phyloP scores from a whole-genome alignment of 2,797 vertebrate species.

The Brotula barbata region DNA sequence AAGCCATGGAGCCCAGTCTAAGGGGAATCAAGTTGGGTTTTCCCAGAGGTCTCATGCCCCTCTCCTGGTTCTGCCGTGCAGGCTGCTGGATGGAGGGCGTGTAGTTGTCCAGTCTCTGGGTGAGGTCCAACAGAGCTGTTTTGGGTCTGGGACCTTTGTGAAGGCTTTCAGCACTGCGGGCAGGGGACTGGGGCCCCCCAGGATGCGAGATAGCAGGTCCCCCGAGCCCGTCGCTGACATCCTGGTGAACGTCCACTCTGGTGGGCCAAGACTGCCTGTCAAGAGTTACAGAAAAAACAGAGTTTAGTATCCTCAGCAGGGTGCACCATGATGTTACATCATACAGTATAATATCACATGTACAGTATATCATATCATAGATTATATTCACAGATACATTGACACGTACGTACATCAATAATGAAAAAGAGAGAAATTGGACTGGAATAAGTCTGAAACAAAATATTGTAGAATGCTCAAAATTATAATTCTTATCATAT shows the following conservation, averaged over 20 bases:
- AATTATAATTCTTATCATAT: too few species aligned
- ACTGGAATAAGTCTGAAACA: too few species aligned
- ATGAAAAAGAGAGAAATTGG: too few species aligned
- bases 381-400: too few species aligned
- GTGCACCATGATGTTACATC: too few species aligned
- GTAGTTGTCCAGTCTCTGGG: slow-evolving; percentile 74
- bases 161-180: slow-evolving; percentile 88
- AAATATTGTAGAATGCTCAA: too few species aligned
- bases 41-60: slow-evolving; percentile 54
- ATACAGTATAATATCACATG: too few species aligned
- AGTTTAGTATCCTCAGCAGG: neutral
- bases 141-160: slow-evolving; percentile 92
- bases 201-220: slow-evolving; percentile 89
- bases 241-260: slow-evolving; percentile 94
- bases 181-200: slow-evolving; percentile 89
- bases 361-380: too few species aligned
- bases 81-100: slow-evolving; percentile 33
- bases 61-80: slow-evolving; percentile 58
- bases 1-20: slow-evolving; percentile 61
- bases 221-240: slow-evolving; percentile 92
- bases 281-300: slow-evolving; percentile 16
- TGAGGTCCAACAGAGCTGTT: slow-evolving; percentile 82
- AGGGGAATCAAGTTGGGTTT: slow-evolving; percentile 71
- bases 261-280: slow-evolving; percentile 97
- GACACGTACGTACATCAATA: too few species aligned